Evolutionary conservation across 2,888 invertebrate genomes (phyloP), one percentile per base, ranked within the genome.

Genomic region (Ophion ellenae): DNA sequence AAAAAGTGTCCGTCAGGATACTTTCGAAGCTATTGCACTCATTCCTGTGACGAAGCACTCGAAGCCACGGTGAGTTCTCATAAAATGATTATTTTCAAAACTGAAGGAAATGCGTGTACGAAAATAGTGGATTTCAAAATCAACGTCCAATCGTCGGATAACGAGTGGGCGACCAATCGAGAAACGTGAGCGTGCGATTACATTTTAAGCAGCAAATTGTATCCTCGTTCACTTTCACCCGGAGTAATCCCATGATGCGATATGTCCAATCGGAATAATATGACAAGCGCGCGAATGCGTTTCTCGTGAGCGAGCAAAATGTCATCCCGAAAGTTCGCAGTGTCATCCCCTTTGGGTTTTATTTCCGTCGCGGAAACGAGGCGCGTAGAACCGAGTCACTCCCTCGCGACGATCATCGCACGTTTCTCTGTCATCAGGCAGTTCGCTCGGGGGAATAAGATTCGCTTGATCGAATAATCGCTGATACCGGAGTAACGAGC

Each of bases 171-270:
- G 17, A 61, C 2, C 11, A 61, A 74, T 74, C 40, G 40, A 40
- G 24, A 20, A 74, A 40, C 73, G 20, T 57, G 73, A 57, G 9
- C 20, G 61, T 63, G 45, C 61, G 5, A 47, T 74, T 40, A 40
- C 24, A 61, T n/a, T 40, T 20, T 24, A n/a, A 36, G 17, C 40
- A 14, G 24, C 24, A 71, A 47, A 63, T 24, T 36, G 28, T 71
- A 57, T 63, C 17, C 14, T 73, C 53, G 57, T 61, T 11, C n/a
- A 74, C 81, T 81, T 80, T 73, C 71, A 73, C 80, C 64, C 24
- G 53, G 40, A 57, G 53, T 64, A 66, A 66, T 57, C 57, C 53
- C 57, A 73, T 66, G 57, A 73, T 40, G 14, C 57, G 71, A 63
- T 63, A 79, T 20, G 32, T 71, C 53, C 47, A 61, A 75, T 64